Evolutionary conservation across 2,888 invertebrate genomes (phyloP), one percentile per base, ranked within the genome.

Genomic region (Shargacucullia verbasci): DNA sequence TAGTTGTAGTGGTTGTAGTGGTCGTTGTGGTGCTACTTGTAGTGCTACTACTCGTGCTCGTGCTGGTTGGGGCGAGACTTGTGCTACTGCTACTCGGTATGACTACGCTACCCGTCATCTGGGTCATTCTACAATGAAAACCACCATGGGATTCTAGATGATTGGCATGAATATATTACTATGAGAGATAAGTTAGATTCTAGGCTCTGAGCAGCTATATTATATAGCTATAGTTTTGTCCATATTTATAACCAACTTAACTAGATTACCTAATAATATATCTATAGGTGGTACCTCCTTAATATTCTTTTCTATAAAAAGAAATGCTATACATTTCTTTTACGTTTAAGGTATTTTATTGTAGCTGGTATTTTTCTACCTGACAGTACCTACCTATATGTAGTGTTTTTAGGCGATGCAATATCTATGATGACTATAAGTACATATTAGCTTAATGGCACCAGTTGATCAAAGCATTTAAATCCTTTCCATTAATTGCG

Each of bases 31-130:
- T 87, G 34, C 85, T 85, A 34, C 80, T 85, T 37, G 81, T 89
- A 49, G 89, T 88, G 43, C 88, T 87, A n/a, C 89, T 87, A n/a
- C 85, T 88, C 1, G 87, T 87, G 53, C 86, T 86, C 41, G 87
- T 85, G 11, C 85, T 84, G 12, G 86, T 87, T 2, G 86, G 87
- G 37, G 85, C 87, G 9, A 83, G 83, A 80, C 80, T 88, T 73
- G 88, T 83, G 76, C 79, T 85, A 76, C 81, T 82, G 77, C 80
- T 88, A 86, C 78, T 87, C 70, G 83, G 75, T 73, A 79, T 78
- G 72, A 72, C 81, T 85, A 86, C 74, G 73, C 79, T 88, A 88
- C 79, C 80, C 72, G 63, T 62, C 78, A 72, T 82, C 80, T 69
- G 79, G 80, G 74, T 81, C 79, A 81, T 83, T 80, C 87, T 87